Base-by-base conservation (phyloP, 2,888 invertebrate species). In the Apomyelois bistriatella region DNA sequence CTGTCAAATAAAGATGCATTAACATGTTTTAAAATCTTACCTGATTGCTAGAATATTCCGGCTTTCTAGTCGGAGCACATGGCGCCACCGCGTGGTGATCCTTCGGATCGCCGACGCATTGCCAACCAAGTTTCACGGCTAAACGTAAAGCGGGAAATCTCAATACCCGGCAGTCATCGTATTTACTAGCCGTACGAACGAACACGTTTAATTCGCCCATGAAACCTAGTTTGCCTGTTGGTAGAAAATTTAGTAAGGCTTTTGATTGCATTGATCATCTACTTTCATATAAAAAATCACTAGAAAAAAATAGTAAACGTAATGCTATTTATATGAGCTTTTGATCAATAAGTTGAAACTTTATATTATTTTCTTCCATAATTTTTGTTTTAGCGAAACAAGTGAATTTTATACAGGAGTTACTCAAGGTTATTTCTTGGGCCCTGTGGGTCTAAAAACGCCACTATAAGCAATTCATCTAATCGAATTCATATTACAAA, bases 141-240 rank as follows among this genome's bases (percentile, higher is more conserved):
- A 98, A 90, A 64, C 96, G 95, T 41, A 99, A 91, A 70, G 96
- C 95, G 0, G 99, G 99, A 64, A 99, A 91, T 73, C 98, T 96
- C 35, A 99, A 85, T 60, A 99, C 92, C 50, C 97, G 94, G 74
- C 98, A 98, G 85, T 99, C 99, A 83, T 99, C 99, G 87, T 99
- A 99, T 80, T 99, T 99, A 57, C 99, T 99, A 0, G 99, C 99
- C 0, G 99, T 99, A 54, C 98, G 93, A 1, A 98, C 98, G 72
- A 95, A 98, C 66, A 99, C 96, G 82, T 98, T 97, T 56, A 99
- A 66, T 74, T 98, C 97, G 1, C 99, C 98, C 71, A 97, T 96
- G 70, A 98, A 95, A 48, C 97, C 94, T 54, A 98, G 95, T 82
- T 96, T 96, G 0, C 94, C 94, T 94, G 72, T 0, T 30, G 15